Evolutionary conservation across 2,797 vertebrate genomes (phyloP).

Genomic region (Meriones psammophilus): DNA sequence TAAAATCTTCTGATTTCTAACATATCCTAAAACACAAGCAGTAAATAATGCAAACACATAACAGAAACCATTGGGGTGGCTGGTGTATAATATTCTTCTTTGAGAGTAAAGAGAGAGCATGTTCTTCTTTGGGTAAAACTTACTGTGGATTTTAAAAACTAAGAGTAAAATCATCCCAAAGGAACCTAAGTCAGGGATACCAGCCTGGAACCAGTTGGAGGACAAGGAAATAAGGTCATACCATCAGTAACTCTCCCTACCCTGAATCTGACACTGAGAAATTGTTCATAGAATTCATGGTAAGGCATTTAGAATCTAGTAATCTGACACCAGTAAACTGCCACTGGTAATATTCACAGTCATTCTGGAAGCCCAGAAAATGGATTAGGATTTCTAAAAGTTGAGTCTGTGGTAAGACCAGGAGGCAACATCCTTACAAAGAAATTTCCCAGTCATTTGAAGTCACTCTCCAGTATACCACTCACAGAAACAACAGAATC

Average conservation of each 20-base stretch:
- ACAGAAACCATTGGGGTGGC: neutral
- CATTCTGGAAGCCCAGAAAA: neutral
- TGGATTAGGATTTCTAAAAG: neutral
- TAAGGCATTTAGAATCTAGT: neutral
- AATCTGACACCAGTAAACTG: neutral
- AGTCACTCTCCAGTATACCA: neutral
- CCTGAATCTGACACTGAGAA: neutral
- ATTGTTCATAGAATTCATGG: neutral
- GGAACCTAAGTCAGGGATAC: neutral
- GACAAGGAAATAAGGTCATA: neutral
- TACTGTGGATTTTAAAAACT: neutral
- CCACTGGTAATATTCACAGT: neutral
- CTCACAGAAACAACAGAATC: neutral
- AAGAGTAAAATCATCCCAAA: neutral
- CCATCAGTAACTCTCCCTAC: neutral
- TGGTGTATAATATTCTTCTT: neutral
- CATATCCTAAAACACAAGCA: neutral
- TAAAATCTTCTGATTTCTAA: neutral
- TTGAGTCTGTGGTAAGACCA: neutral
- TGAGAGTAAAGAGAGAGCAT: slow-evolving; percentile 22
- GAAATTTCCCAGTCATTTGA: neutral
- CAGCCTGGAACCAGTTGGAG: neutral
- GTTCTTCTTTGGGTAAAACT: neutral
- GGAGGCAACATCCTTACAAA: neutral
- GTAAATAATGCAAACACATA: neutral